Evolutionary conservation across 2,888 invertebrate species (phyloP).

Genomic region (Lissocephala sabroskyi): DNA sequence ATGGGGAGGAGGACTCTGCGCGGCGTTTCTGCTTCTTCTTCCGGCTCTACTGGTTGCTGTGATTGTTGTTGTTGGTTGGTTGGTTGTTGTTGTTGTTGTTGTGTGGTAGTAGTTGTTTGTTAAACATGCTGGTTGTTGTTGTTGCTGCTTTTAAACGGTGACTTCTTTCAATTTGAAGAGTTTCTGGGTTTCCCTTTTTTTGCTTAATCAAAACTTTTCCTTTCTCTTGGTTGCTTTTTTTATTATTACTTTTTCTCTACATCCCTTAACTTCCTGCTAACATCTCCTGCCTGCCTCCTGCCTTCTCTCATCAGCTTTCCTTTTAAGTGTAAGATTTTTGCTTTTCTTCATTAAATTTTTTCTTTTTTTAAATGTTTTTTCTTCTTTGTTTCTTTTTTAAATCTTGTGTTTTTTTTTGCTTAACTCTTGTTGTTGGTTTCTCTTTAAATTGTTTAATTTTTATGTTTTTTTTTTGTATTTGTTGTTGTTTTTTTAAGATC

Average conservation of each 20-base stretch:
- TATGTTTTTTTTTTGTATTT: slow-evolving; percentile 43
- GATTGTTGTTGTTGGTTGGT: slow-evolving; percentile 8
- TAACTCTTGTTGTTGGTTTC: slow-evolving; percentile 47
- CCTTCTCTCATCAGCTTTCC: slow-evolving; percentile 16
- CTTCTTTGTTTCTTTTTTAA: slow-evolving; percentile 34
- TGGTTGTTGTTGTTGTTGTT: slow-evolving; percentile 22
- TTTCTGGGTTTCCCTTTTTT: slow-evolving; percentile 36
- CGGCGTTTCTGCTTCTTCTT: not conserved
- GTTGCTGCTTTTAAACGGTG: slow-evolving; percentile 41
- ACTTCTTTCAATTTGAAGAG: slow-evolving; percentile 44
- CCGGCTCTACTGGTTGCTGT: not conserved
- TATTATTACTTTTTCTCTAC: slow-evolving; percentile 49
- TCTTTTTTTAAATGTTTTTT: slow-evolving; percentile 22
- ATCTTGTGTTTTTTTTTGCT: slow-evolving; percentile 39
- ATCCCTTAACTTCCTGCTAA: slow-evolving; percentile 12
- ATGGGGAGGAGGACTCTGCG: not conserved
- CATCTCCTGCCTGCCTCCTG: slow-evolving; percentile 19
- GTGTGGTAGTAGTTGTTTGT: slow-evolving; percentile 15
- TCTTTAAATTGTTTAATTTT: slow-evolving; percentile 42
- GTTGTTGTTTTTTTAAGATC: slow-evolving; percentile 64
- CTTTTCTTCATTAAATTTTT: slow-evolving; percentile 47
- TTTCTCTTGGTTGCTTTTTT: slow-evolving; percentile 47
- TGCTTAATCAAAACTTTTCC: slow-evolving; percentile 43
- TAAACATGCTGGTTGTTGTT: slow-evolving; percentile 44
- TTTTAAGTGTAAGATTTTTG: slow-evolving; percentile 52